Base-by-base conservation (phyloP, 92 coral and sea anemone species). In the Galaxea fascicularis region DNA sequence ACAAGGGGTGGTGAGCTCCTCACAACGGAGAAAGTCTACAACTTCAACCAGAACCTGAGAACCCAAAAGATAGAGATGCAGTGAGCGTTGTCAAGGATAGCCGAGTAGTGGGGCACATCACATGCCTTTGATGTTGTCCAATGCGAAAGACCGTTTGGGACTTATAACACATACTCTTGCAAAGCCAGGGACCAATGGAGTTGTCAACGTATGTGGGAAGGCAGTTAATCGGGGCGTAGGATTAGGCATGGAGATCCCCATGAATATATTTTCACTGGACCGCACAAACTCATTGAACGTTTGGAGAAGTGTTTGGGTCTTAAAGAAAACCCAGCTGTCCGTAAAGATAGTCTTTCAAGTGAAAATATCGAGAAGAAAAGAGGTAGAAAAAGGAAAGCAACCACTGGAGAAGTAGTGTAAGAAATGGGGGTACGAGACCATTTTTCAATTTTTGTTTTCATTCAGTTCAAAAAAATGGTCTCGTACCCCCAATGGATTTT, bases 191-290 rank as follows among this genome's bases (percentile, higher is more conserved):
- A 18, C 76, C 76, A 39, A 22, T 44, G 76, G 76, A 66, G 11
- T 66, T 66, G 47, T 66, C 41, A 10, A 66, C 15, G 73, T 66
- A 66, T 66, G 75, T 62, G 85, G 65, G 59, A 64, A 80, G 76
- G 85, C 65, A 24, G 77, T 80, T 14, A 80, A 66, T 65, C 56
- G 85, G 45, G 85, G 77, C 46, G 85, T 30, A 58, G 77, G 85
- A 41, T 45, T 58, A 31, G 62, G 4, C 62, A 80, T 80, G 85
- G 85, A 65, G 75, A 67, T 80, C 70, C 85, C 83, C 62, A 73
- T 35, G 73, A 60, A 66, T 78, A 41, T 63, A 59, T 78, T 62
- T 78, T 78, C 66, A 78, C 44, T 57, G 83, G 83, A 28, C 83
- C n/a, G n/a, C n/a, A n/a, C n/a, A n/a, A n/a, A n/a, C n/a, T n/a